Evolutionary conservation across 2,888 invertebrate genomes (phyloP), one percentile per base, ranked within the genome.

Genomic region (Pammene fasciana): DNA sequence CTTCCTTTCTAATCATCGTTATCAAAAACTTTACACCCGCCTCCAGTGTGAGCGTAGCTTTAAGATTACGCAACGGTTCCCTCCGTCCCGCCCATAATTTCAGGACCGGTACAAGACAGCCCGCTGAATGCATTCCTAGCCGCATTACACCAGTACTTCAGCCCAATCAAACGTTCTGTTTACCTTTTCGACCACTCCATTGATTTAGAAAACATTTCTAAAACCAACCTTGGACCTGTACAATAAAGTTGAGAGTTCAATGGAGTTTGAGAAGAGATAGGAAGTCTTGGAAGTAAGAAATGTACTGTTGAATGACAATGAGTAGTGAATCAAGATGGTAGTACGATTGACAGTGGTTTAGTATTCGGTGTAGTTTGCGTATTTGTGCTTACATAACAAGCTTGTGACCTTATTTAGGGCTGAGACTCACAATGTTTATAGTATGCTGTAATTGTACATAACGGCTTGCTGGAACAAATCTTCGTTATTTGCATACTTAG

Each of bases 51-150:
- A 9, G 46, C 55, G 41, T 2, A 5, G 38, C 70, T 65, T 65
- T 52, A 65, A 68, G 73, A 75, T 78, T 76, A 76, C 75, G 76
- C 78, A 79, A 80, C 74, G 74, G 77, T 77, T 76, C 76, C 75
- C 73, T 14, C 18, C 18, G 56, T 48, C 50, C 68, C 72, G 70
- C 64, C 73, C 75, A 79, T 82, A 78, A 81, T 77, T 79, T 77
- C 76, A 77, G 73, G 72, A 79, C 75, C 80, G 78, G 78, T 74
- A 76, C 71, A 77, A 71, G 50, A 48, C 60, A 50, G 48, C 43
- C 68, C 70, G 73, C 68, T 82, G 83, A 84, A 84, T 83, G 81
- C 78, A 85, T 83, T 85, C 81, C 81, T 78, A 78, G 79, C 80
- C 79, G 80, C 52, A 68, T 61, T 68, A 66, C 62, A 62, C 38